phyloP scores from a whole-genome alignment of 2,888 invertebrate species.

The Sarcophaga rosellei region DNA sequence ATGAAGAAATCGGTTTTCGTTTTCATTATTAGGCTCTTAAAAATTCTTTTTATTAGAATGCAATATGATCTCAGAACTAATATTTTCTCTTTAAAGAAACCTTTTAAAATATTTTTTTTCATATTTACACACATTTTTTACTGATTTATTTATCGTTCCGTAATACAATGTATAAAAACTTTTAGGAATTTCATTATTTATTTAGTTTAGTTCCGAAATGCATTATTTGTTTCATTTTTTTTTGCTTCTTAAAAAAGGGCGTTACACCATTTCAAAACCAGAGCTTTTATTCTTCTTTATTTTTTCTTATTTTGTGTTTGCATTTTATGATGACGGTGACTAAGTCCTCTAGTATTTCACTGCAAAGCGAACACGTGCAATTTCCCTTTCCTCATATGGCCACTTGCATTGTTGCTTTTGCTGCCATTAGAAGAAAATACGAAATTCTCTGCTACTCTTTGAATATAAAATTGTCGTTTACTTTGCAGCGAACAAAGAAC shows the following conservation, averaged over 20 bases:
- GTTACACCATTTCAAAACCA: background rate
- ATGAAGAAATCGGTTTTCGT: too few species aligned
- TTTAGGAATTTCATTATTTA: too few species aligned
- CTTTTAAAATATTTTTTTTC: too few species aligned
- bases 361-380: background rate
- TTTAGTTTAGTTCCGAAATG: background rate
- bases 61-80: too few species aligned
- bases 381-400: too few species aligned
- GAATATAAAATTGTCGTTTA: background rate
- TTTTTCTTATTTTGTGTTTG: background rate
- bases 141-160: too few species aligned
- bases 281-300: background rate
- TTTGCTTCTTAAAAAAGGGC: background rate
- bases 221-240: background rate
- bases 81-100: too few species aligned
- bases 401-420: background rate
- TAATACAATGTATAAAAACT: too few species aligned
- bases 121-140: too few species aligned
- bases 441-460: background rate
- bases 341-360: background rate
- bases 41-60: too few species aligned
- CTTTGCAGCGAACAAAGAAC: background rate
- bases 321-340: background rate
- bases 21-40: too few species aligned
- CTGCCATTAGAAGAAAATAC: background rate